Evolutionary conservation across 2,113 vertebrate genomes (phyloP), one percentile per base, ranked within the genome.

Genomic region (Epinephelus cyanopodus): DNA sequence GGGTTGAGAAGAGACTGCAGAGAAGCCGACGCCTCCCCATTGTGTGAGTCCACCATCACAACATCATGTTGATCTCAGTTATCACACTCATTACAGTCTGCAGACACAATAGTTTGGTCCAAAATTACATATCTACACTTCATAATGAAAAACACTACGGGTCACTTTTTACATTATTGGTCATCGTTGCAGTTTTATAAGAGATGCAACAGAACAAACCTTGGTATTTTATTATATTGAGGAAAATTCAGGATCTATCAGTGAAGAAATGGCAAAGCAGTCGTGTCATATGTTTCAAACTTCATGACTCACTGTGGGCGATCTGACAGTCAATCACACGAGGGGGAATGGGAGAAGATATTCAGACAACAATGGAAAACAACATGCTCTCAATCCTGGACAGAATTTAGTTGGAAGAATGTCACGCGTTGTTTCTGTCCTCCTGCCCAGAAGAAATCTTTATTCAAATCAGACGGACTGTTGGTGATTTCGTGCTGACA

Each of bases 21-120:
- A 10, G 50, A 68, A 78, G 21, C 83, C 82, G 80, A 76, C 65
- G 79, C 63, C 48, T 61, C 81, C 56, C 27, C 76, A 58, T 71
- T 66, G 87, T 81, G 81, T 21, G 56, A 50, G 66, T 68, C 77
- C 0, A 29, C 70, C 83, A 65, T 62, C 70, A 53, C 3, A 47
- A 45, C 63, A 71, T 68, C 67, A 29, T 47, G 68, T 70, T 85
- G 70, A 83, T 80, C 56, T 79, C 81, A 27, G 37, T 60, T 45
- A 65, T 60, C 47, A 1, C 3, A 6, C 29, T 64, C 70, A 33
- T 62, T 67, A 61, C 9, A 45, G 27, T 15, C 33, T 50, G 29
- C 65, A 47, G 33, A 74, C 27, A 64, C 64, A 61, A 27, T 14
- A 14, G 47, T 70, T 74, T 66, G 19, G 19, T 37, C 7, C 27